These are phyloP conservation scores for Oreochromis tanganicae DNA, from an alignment of 2,113 vertebrate species.

Conservation along the genomic window DNA sequence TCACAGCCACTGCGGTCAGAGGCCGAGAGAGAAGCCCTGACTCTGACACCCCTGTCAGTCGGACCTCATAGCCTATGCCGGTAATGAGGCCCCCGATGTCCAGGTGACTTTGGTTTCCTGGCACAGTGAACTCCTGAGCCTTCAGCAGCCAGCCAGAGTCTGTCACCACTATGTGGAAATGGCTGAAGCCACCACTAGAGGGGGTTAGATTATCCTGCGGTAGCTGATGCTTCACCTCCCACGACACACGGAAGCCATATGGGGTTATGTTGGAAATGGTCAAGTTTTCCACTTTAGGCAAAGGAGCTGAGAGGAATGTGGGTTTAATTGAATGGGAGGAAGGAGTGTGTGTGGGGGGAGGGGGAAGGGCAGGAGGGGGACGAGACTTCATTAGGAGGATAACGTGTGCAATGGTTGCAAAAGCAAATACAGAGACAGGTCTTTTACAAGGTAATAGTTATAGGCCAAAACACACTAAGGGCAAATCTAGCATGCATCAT, in stretches of 20 bases:
- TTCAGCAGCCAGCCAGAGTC: slow-evolving; percentile 95
- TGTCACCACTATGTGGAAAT: slow-evolving; percentile 87
- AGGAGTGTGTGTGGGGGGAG: background rate
- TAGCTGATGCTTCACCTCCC: slow-evolving; percentile 51
- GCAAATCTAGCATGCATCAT: background rate
- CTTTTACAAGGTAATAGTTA: background rate
- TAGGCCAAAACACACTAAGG: background rate
- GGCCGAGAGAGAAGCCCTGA: slow-evolving; percentile 85
- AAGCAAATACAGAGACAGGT: slow-evolving; percentile 26
- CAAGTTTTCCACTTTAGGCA: slow-evolving; percentile 94
- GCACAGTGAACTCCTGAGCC: slow-evolving; percentile 77
- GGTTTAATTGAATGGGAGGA: background rate
- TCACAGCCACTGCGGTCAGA: slow-evolving; percentile 86
- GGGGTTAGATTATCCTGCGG: slow-evolving; percentile 37
- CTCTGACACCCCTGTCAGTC: slow-evolving; percentile 84
- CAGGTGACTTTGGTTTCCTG: slow-evolving; percentile 69
- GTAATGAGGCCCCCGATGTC: slow-evolving; percentile 76
- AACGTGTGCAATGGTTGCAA: slow-evolving; percentile 66
- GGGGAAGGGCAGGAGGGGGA: slow-evolving; percentile 56
- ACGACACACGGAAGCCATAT: slow-evolving; percentile 74
- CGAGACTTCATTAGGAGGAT: slow-evolving; percentile 47
- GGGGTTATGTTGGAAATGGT: slow-evolving; percentile 86
- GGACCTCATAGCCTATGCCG: slow-evolving; percentile 79
- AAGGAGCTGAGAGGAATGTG: slow-evolving; percentile 75
- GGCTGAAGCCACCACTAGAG: slow-evolving; percentile 76